Evolutionary conservation across 2,888 invertebrate genomes (phyloP).

Genomic region (Zaprionus obscuricornis): DNA sequence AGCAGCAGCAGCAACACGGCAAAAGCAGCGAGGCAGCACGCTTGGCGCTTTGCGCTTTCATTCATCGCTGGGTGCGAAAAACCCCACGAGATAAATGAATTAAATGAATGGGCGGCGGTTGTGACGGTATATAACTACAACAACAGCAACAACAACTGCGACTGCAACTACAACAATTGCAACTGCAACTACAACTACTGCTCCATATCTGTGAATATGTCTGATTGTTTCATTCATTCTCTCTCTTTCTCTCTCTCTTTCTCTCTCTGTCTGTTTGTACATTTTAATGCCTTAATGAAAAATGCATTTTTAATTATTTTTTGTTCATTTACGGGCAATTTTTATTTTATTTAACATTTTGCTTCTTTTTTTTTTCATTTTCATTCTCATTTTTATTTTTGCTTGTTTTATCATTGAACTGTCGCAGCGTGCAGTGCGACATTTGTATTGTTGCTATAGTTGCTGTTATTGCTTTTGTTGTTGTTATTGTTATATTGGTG

Average conservation of each 20-base stretch:
- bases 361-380: too few species aligned
- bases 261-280: conserved; percentile 21
- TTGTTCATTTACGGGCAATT: conserved; percentile 60
- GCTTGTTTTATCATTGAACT: conserved; percentile 26
- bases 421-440: neutral
- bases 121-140: neutral
- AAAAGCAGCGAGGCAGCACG: conserved; percentile 1
- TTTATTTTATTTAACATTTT: too few species aligned
- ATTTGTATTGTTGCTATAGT: neutral
- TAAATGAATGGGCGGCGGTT: conserved; percentile 64
- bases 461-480: conserved; percentile 8
- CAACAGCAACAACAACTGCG: too few species aligned
- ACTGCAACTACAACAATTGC: too few species aligned
- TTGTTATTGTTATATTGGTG: conserved; percentile 7
- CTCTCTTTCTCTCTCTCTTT: neutral
- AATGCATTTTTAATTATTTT: conserved; percentile 78
- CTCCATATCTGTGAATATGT: conserved; percentile 20
- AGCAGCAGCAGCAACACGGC: too few species aligned
- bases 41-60: conserved; percentile 1
- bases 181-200: too few species aligned
- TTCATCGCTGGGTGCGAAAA: conserved; percentile 13
- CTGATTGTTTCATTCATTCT: neutral
- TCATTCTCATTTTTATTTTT: conserved; percentile 17
- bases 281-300: conserved; percentile 75
- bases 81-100: conserved; percentile 68